These are phyloP conservation scores for Coelinius sp. DNA, from an alignment of 2,888 invertebrate species.

Conservation along the genomic window DNA sequence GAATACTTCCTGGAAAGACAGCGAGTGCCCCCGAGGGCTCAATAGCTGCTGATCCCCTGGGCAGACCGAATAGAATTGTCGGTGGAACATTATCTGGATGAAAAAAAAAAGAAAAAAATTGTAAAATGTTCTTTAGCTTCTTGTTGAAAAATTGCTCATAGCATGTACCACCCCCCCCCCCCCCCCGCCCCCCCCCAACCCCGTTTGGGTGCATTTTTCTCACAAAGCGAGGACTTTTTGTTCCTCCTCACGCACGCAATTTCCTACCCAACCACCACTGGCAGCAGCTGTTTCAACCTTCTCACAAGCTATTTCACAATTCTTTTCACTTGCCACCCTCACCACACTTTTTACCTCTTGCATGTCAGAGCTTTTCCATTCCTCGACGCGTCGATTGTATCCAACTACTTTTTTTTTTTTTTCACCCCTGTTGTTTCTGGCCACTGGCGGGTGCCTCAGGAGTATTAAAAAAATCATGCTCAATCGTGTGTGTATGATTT, in stretches of 20 bases:
- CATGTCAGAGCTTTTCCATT: constrained; percentile 1
- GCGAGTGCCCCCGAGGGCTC: constrained; percentile 85
- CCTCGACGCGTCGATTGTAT: constrained; percentile 9
- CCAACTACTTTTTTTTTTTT: background rate
- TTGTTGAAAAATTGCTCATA: background rate
- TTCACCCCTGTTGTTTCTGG: background rate
- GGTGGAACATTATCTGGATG: constrained; percentile 84
- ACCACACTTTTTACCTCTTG: background rate
- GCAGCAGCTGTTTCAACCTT: constrained; percentile 35
- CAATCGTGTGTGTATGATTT: background rate
- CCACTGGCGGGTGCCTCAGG: background rate
- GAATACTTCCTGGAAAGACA: constrained; percentile 84
- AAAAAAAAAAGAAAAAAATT: constrained; percentile 14
- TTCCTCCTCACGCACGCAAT: constrained; percentile 39
- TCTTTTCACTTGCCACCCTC: constrained; percentile 32
- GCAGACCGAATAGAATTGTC: constrained; percentile 82
- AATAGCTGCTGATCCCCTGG: constrained; percentile 85
- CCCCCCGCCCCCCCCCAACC: background rate
- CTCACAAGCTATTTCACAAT: constrained; percentile 35
- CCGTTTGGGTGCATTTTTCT: constrained; percentile 6
- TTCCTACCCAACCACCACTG: constrained; percentile 22
- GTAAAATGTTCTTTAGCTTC: background rate
- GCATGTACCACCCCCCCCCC: background rate
- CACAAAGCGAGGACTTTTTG: constrained; percentile 30
- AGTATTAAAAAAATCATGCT: constrained; percentile 5